phyloP scores from a whole-genome alignment of 2,113 vertebrate genomes.

The Vidua chalybeata region DNA sequence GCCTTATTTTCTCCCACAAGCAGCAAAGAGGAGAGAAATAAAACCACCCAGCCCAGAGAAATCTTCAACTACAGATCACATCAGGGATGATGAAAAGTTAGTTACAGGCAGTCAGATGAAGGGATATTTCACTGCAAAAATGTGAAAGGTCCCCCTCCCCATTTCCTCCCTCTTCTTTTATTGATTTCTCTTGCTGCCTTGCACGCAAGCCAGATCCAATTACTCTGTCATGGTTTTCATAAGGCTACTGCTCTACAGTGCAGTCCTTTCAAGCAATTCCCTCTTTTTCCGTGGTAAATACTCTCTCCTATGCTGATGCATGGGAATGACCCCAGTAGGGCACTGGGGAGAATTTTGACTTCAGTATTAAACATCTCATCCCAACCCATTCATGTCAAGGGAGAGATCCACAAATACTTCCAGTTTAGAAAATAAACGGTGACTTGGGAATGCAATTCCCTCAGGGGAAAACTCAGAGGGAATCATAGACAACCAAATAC shows the following conservation, averaged over 20 bases:
- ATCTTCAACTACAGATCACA: not conserved
- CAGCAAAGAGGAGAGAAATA: not conserved
- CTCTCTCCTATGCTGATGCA: not conserved
- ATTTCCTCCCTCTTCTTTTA: conserved; percentile 44
- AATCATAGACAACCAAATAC: not conserved
- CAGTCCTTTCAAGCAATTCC: not conserved
- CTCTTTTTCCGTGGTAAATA: not conserved
- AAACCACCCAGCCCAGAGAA: not conserved
- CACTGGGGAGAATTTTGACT: not conserved
- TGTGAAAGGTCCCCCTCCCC: not conserved
- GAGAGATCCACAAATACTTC: not conserved
- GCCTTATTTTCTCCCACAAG: not conserved
- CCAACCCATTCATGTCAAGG: not conserved
- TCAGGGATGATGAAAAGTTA: conserved; percentile 42
- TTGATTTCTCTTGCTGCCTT: conserved; percentile 53
- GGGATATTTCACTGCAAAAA: conserved; percentile 12
- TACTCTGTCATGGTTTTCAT: conserved; percentile 8
- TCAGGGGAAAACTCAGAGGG: not conserved
- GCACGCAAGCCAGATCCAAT: conserved; percentile 41
- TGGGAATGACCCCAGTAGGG: not conserved
- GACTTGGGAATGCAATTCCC: not conserved
- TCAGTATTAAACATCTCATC: not conserved
- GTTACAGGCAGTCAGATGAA: conserved; percentile 29
- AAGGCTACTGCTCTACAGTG: not conserved
- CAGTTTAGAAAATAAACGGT: not conserved